Base-by-base conservation (phyloP, 2,888 invertebrate genomes). In the Nesidiocoris tenuis region DNA sequence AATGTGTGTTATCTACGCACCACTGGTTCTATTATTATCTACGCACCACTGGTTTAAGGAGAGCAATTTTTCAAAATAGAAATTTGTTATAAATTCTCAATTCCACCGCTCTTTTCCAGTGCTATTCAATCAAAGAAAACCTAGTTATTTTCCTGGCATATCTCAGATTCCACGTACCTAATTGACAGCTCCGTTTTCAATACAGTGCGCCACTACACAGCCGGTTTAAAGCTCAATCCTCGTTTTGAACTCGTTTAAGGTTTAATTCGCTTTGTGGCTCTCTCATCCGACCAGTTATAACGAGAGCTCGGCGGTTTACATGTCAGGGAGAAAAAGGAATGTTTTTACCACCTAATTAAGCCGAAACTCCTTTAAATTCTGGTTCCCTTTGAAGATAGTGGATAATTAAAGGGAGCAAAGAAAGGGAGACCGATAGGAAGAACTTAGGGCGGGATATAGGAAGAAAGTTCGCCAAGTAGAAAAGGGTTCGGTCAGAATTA, bases 401-500 rank as follows among this genome's bases (percentile, higher is more conserved):
- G 67, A 59, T 70, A 70, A 70, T 70, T 70, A 70, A 59, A 70
- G 23, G 17, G 70, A 59, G 23, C 59, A 70, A 70, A 70, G 70
- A 70, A 21, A 55, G 55, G 22, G 22, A 21, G 55, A 16, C 39
- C n/a, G 55, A 18, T 16, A 24, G 65, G 12, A 1, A 17, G 61
- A 25, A n/a, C 59, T 56, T 24, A 54, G 17, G 9, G 54, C 23
- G 70, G 70, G 59, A 70, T 70, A 70, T 70, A 59, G 70, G 70
- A 70, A 70, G 70, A 70, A 70, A 70, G 70, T 70, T 70, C 24
- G 70, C 61, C n/a, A n/a, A n/a, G 59, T 17, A 56, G 25, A 54
- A 67, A 59, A 25, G 70, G 57, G 70, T 21, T 57, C 21, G 70
- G 70, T 70, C 70, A 70, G 70, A 70, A 70, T 70, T 70, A 70